A percentile compares a stretch with the other conserved stretches of the same genome.
Evolutionary conservation across 2,113 vertebrate genomes (phyloP).

Genomic region (Astatoreochromis straeleni): DNA sequence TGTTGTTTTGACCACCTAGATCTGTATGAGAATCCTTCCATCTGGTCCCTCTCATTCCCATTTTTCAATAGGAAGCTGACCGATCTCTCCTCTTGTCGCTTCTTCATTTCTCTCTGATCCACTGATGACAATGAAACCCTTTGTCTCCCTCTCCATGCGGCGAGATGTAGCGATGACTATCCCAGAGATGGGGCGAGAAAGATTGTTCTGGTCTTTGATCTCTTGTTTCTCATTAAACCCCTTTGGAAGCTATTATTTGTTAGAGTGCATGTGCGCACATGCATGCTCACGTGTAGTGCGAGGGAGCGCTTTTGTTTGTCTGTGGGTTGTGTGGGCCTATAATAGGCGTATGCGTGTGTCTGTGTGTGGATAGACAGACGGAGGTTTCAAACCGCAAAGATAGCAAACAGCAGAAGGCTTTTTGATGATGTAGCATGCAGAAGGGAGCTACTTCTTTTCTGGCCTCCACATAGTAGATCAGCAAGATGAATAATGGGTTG

Average conservation of each 20-base stretch:
- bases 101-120: slow-evolving; percentile 15
- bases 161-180: neutral
- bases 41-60: neutral
- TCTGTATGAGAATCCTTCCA: neutral
- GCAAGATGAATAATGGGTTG: neutral
- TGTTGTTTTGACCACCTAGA: neutral
- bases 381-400: slow-evolving; percentile 11
- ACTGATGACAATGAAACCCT: neutral
- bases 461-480: neutral
- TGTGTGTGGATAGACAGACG: neutral
- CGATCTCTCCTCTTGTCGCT: neutral
- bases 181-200: neutral
- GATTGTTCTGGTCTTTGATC: slow-evolving; percentile 29
- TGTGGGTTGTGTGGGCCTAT: neutral
- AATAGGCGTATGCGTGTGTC: neutral
- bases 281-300: neutral
- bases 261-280: neutral
- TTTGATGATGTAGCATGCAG: slow-evolving; percentile 16
- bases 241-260: neutral
- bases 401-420: slow-evolving; percentile 20
- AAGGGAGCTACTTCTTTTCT: neutral
- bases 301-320: neutral
- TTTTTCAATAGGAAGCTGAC: neutral
- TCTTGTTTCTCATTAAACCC: neutral
- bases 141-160: neutral